Conservation (phyloP, 2,888 invertebrate genomes). For the Julus scanicus region DNA sequence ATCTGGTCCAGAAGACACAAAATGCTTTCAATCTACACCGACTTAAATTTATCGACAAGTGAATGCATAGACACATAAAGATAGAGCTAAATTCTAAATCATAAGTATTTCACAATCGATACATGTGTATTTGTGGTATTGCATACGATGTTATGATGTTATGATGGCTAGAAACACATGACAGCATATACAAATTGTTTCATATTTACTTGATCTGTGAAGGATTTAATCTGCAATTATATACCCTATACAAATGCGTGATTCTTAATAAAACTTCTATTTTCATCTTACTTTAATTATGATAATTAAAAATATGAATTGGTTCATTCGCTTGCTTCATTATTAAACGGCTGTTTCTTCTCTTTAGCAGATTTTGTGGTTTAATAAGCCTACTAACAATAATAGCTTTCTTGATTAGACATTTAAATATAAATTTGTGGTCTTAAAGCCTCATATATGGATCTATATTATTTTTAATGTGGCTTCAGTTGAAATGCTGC, state of each 20-base stretch:
- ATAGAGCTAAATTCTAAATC: neutral
- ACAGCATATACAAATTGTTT: neutral
- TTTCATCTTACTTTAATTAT: slow-evolving; percentile 6
- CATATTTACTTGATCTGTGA: too few relatives aligned
- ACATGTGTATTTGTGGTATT: neutral
- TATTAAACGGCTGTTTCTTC: neutral
- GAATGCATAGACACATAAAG: neutral
- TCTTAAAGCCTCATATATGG: neutral
- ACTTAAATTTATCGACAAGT: neutral
- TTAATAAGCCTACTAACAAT: neutral
- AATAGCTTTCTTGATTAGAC: neutral
- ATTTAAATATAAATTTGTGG: slow-evolving; percentile 34
- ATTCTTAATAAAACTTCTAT: neutral
- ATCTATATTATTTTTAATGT: neutral
- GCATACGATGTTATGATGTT: neutral
- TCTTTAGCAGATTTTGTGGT: neutral
- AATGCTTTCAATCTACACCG: neutral
- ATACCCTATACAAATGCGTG: neutral
- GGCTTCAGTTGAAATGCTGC: neutral
- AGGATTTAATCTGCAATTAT: too few relatives aligned
- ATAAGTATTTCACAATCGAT: neutral
- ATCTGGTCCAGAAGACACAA: neutral
- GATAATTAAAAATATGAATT: neutral
- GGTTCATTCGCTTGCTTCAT: neutral
- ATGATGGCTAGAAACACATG: neutral